Percentiles rank a stretch among this genome's conserved stretches.
Conservation (phyloP, 2,113 vertebrate species). For the zebrafish (Danio rerio) region DNA sequence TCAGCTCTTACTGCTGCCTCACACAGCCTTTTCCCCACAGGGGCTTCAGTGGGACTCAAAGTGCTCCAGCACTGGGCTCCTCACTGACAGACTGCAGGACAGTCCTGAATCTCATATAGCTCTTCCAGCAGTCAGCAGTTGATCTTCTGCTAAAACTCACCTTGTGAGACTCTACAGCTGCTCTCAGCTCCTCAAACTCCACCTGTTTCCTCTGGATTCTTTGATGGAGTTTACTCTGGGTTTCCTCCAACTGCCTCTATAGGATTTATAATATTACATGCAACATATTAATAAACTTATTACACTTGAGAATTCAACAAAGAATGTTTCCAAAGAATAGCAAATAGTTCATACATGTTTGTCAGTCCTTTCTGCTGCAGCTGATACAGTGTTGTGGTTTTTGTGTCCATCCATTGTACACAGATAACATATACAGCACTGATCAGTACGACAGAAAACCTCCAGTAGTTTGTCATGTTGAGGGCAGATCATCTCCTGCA, state of each 20-base stretch:
- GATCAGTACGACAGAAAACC: not conserved
- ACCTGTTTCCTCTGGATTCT: not conserved
- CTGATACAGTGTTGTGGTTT: not conserved
- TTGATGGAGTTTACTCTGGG: not conserved
- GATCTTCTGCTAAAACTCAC: not conserved
- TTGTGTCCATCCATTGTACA: not conserved
- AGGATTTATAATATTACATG: not conserved
- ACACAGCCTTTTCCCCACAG: no score
- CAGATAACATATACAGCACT: not conserved
- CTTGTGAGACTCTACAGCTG: not conserved
- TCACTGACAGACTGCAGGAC: no score
- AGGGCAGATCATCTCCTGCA: slow-evolving; percentile 25
- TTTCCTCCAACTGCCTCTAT: not conserved
- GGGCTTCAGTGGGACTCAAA: no score
- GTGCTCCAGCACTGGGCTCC: no score
- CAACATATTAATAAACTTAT: no score
- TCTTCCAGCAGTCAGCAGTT: no score
- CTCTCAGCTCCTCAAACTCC: not conserved
- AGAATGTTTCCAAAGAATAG: no score
- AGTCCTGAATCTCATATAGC: no score
- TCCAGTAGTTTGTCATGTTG: not conserved
- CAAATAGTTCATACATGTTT: not conserved
- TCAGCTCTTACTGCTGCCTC: no score
- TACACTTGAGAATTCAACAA: no score
- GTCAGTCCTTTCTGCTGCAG: not conserved